Conservation (phyloP, 2,113 vertebrate species). For the Petroica traversi region DNA sequence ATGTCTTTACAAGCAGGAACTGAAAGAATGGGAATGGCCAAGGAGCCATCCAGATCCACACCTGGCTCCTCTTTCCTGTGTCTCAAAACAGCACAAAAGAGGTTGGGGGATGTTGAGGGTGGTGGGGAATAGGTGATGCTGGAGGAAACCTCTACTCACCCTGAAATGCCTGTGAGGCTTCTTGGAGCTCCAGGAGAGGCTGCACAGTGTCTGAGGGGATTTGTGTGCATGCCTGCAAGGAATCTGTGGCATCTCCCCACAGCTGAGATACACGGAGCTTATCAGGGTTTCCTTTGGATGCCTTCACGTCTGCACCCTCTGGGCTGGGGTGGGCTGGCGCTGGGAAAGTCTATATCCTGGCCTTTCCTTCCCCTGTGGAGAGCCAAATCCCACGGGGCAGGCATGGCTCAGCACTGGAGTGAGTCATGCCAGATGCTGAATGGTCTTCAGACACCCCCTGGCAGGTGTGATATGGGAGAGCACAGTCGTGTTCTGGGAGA, state of each 20-base stretch:
- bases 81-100: neutral
- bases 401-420: neutral
- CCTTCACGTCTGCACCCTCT: neutral
- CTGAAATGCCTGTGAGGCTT: neutral
- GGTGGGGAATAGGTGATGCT: neutral
- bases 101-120: accelerated
- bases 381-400: neutral
- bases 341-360: neutral
- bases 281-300: neutral
- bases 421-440: neutral
- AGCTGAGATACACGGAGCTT: neutral
- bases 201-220: neutral
- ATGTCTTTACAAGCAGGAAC: accelerated
- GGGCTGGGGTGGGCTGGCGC: neutral
- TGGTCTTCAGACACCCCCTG: neutral
- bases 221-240: neutral
- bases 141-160: neutral
- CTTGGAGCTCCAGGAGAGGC: neutral
- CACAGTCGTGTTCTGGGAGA: accelerated
- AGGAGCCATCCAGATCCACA: neutral
- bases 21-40: neutral
- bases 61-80: neutral
- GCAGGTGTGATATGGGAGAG: neutral
- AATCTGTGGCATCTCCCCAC: slow-evolving; percentile 6
- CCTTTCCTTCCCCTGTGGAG: neutral